phyloP scores from a whole-genome alignment of 2,797 vertebrate species.

The Enteromius mattozi region DNA sequence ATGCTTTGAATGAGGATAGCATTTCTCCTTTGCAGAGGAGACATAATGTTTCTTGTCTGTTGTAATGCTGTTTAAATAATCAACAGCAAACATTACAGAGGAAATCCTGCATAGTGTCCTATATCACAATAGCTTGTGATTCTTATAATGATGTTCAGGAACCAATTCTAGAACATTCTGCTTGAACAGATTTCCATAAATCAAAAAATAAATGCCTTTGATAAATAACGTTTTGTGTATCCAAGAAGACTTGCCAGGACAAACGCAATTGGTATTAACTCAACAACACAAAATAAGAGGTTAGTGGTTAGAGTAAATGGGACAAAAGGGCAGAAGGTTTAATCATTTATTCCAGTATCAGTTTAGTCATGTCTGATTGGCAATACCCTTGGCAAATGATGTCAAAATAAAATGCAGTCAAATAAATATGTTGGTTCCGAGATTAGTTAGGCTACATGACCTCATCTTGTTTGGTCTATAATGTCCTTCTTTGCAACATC shows the following conservation, averaged over 20 bases:
- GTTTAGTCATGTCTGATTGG: slow-evolving; percentile 9
- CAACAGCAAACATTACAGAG: neutral
- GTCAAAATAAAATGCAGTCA: slow-evolving; percentile 36
- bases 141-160: neutral
- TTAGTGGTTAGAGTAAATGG: slow-evolving; percentile 32
- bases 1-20: neutral
- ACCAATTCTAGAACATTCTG: neutral
- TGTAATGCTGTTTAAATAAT: neutral
- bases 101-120: neutral
- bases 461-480: neutral
- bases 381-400: slow-evolving; percentile 7
- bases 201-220: neutral
- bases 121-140: neutral
- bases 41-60: neutral
- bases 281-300: neutral
- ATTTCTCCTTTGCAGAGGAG: neutral
- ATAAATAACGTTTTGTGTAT: neutral
- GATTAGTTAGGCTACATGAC: neutral
- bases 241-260: neutral
- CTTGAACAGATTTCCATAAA: slow-evolving; percentile 1
- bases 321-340: slow-evolving; percentile 48
- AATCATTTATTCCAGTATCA: slow-evolving; percentile 48
- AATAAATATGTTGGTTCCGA: slow-evolving; percentile 13
- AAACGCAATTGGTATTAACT: slow-evolving; percentile 19
- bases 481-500: neutral